Conservation (phyloP, 1,140 invertebrate species). For the Wiebesia pumilae region DNA sequence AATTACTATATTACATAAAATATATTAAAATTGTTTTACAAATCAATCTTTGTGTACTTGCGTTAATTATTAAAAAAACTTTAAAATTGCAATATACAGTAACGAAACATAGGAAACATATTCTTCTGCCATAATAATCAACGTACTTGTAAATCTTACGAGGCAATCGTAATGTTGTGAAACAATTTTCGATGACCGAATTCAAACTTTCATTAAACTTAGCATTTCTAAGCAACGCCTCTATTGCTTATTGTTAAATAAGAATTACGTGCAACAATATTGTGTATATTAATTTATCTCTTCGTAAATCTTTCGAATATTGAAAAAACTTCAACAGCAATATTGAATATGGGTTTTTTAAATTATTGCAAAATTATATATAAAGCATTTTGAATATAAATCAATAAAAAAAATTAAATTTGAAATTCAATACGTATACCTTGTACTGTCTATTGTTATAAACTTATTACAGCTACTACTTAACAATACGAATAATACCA, state of each 20-base stretch:
- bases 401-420: not conserved
- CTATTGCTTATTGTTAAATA: not conserved
- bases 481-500: slow-evolving; percentile 16
- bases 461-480: not conserved
- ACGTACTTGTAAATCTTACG: not conserved
- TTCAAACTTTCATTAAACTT: not conserved
- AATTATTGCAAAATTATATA: not conserved
- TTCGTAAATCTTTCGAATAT: not conserved
- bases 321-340: not conserved
- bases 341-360: not conserved
- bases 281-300: not conserved
- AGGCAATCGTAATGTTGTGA: not conserved
- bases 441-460: not conserved
- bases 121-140: not conserved
- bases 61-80: not conserved
- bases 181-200: not conserved
- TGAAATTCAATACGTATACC: not conserved
- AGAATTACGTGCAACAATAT: not conserved
- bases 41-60: not conserved
- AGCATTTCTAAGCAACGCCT: not conserved
- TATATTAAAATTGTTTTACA: no score
- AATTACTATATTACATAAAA: no score
- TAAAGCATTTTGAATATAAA: not conserved
- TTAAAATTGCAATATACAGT: not conserved
- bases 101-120: not conserved